Evolutionary conservation across 2,113 vertebrate species (phyloP), one percentile per base, ranked within the genome.

Genomic region (Hystrix cristata): DNA sequence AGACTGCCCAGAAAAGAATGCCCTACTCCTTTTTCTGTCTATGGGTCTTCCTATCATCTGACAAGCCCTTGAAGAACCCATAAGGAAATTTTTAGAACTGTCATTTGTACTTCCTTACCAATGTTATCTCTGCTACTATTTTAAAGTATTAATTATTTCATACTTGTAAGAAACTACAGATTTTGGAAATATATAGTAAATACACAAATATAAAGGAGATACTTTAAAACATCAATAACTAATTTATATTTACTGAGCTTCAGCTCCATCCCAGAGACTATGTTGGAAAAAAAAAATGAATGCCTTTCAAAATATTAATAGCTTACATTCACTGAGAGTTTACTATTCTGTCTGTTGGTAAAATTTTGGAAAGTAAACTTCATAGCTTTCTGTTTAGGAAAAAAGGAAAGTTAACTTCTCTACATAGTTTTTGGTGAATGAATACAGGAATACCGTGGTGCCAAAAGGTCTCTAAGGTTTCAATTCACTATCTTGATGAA

Each of bases 401-500:
- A n/a, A 84, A 31, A 83, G 13, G 10, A 74, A 53, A 6, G 11
- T 72, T 55, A 18, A 21, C 88, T 87, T 31, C 6, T 78, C 7
- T 60, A 3, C 25, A n/a, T 62, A 87, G 38, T 46, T 16, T 2
- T 78, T 87, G 78, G 21, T 60, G 43, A 92, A n/a, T 60, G 13
- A 3, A 23, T 3, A 18, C 18, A 90, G 82, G 25, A 94, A 90
- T 34, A 65, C 21, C 46, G 10, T 12, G 13, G 18, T 79, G 53
- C 29, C 19, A 55, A 79, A 69, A 87, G 12, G 43, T 1, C 81
- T 84, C n/a, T 57, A 18, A 59, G 43, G 48, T 15, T 43, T 91
- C 87, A 84, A 87, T 79, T 88, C n/a, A 95, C 87, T 88, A 76
- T 80, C 78, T 51, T 72, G 12, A 94, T 88, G 59, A 85, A 89